Evolutionary conservation across 1,140 invertebrate species (phyloP), one percentile per base, ranked within the genome.

Genomic region (Drosophila mayri): DNA sequence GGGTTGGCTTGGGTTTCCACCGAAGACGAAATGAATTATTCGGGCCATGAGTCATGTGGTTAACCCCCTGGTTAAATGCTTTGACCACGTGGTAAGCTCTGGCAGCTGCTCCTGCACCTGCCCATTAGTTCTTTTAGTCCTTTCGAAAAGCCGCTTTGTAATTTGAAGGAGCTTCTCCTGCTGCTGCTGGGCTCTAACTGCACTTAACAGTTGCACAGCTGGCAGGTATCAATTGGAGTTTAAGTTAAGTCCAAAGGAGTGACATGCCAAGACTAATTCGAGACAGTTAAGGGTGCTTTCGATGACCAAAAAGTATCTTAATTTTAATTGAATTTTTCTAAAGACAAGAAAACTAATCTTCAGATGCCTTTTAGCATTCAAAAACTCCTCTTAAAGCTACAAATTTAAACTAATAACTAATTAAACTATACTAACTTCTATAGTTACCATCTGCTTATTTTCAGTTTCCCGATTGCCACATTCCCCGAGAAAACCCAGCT

Each of bases 181-280:
- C 71, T 64, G 40, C 63, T 66, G 28, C 57, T 60, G 18, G 43
- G 68, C 20, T 28, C 79, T 83, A 87, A 88, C 84, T 88, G 84
- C 83, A 87, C 68, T 83, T 76, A 82, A 87, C 71, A 63, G 76
- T 87, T 87, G 76, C 67, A 64, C 83, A 87, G 83, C 83, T 87
- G 84, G 60, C 70, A 18, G n/a, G 38, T 22, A 32, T 41, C 59
- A 54, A 22, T 60, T 44, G 28, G 52, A 35, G 50, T 52, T 35
- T 14, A 14, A 52, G 22, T n/a, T 10, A 35, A 35, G 30, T 14
- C 18, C 12, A 16, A 52, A 22, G 58, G 22, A 80, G 67, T 54
- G 62, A 73, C 57, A 75, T 28, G 75, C 59, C 64, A 75, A 30
- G 25, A 28, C 30, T 44, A 46, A 74, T 74, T 64, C 32, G 32